A percentile compares a stretch with the other conserved stretches of the same genome.
Evolutionary conservation across 1,140 invertebrate species (phyloP).

Genomic region (Scaptodrosophila lebanonensis): DNA sequence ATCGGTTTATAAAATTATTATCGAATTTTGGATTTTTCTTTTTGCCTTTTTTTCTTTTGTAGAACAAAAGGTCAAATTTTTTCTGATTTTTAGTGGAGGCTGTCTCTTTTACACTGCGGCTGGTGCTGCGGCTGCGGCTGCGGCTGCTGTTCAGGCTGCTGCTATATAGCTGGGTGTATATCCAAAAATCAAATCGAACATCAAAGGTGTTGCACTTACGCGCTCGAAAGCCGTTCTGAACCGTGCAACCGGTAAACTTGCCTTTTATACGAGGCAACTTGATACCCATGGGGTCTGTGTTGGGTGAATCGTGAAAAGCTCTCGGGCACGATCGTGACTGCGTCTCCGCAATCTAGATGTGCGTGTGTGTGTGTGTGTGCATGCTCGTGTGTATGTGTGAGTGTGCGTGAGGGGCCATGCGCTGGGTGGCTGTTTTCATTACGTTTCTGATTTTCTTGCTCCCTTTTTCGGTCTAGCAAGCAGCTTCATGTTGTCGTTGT

Average conservation of each 20-base stretch:
- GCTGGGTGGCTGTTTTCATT: conserved; percentile 18
- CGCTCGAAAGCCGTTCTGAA: conserved; percentile 95
- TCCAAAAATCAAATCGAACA: conserved; percentile 66
- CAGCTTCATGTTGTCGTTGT: conserved; percentile 9
- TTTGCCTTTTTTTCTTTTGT: conserved; percentile 33
- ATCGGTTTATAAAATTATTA: conserved; percentile 25
- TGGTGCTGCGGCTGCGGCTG: conserved; percentile 23
- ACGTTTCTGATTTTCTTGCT: conserved; percentile 61
- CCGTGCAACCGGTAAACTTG: conserved; percentile 82
- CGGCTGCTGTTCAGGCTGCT: conserved; percentile 10
- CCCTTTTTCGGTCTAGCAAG: conserved; percentile 74
- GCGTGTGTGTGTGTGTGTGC: conserved; percentile 33
- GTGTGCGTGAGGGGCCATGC: conserved; percentile 43
- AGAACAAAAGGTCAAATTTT: conserved; percentile 63
- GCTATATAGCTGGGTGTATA: conserved; percentile 46
- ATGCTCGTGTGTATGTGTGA: conserved; percentile 26
- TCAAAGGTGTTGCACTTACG: conserved; percentile 83
- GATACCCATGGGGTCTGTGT: conserved; percentile 78
- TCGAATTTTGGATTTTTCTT: conserved; percentile 26
- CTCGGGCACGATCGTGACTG: conserved; percentile 15
- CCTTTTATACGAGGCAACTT: conserved; percentile 93
- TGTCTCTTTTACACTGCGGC: conserved; percentile 49
- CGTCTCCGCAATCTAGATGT: no score
- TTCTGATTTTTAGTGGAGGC: no score
- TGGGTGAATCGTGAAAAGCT: conserved; percentile 51